Percentiles rank a stretch among this genome's conserved stretches.
phyloP scores from a whole-genome alignment of 2,888 invertebrate genomes.

The Diploptera punctata region DNA sequence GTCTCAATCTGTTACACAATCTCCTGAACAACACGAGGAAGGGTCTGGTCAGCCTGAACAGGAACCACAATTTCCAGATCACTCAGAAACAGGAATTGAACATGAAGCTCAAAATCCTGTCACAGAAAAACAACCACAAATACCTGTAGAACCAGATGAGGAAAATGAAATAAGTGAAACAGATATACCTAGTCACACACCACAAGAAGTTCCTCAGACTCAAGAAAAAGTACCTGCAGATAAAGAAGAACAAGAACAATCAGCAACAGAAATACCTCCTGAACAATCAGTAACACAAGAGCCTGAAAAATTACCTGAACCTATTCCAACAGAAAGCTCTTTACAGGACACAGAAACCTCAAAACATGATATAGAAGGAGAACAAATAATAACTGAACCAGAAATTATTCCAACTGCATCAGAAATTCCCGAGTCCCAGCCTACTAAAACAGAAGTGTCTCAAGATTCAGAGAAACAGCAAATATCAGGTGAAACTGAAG shows the following conservation, averaged over 20 bases:
- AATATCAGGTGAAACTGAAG: too few relatives aligned
- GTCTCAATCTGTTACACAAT: background rate
- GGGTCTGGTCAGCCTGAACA: conserved; percentile 14
- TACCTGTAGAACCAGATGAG: background rate
- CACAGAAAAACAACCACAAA: background rate
- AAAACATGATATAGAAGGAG: conserved; percentile 29
- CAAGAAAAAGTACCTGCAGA: background rate
- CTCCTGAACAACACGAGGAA: background rate
- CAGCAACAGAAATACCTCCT: background rate
- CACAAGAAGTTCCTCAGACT: background rate
- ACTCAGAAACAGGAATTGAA: conserved; percentile 36
- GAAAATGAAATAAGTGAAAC: background rate
- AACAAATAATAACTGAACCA: conserved; percentile 30
- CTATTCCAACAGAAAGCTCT: conserved; percentile 21
- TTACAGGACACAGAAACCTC: background rate
- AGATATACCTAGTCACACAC: background rate
- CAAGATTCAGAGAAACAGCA: background rate
- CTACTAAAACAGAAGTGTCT: conserved; percentile 2
- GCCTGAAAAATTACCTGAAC: conserved; percentile 33
- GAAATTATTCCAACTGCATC: too few relatives aligned
- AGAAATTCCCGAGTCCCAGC: conserved; percentile 1
- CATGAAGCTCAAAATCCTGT: background rate
- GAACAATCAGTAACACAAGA: background rate
- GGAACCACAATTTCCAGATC: conserved; percentile 6
- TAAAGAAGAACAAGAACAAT: background rate